Conservation (phyloP, 2,113 vertebrate species). For the Vombatus ursinus region DNA sequence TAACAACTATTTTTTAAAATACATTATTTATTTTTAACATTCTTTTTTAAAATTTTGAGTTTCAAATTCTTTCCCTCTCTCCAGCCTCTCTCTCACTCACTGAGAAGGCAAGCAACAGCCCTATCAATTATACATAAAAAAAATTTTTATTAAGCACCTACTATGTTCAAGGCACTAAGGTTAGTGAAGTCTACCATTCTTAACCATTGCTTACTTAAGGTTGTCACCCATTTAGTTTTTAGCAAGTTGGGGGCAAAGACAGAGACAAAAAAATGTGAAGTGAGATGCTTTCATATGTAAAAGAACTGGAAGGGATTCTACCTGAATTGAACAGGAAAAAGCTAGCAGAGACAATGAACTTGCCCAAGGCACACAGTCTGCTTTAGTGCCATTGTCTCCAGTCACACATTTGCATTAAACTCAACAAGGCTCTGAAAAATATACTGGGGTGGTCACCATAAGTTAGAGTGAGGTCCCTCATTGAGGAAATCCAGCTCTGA, state of each 20-base stretch:
- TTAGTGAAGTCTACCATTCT: conserved; percentile 61
- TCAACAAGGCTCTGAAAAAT: neutral
- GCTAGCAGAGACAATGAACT: too few species aligned
- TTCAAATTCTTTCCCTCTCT: neutral
- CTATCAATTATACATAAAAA: neutral
- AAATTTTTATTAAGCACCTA: neutral
- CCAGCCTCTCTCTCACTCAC: neutral
- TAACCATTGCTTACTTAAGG: conserved; percentile 48
- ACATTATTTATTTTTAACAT: neutral
- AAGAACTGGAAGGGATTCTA: neutral
- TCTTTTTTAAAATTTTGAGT: neutral
- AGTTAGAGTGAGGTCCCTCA: neutral
- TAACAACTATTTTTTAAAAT: neutral
- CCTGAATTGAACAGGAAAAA: neutral
- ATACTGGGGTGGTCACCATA: neutral
- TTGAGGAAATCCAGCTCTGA: neutral
- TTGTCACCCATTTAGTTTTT: neutral
- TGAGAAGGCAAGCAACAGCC: neutral
- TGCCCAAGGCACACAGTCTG: too few species aligned
- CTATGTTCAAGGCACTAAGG: conserved; percentile 25
- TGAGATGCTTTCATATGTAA: neutral
- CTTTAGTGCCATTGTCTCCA: neutral
- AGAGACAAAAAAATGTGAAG: neutral
- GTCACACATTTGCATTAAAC: neutral
- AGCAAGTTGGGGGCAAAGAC: neutral